These are phyloP conservation scores for Orientallactaga bullata DNA, from an alignment of 2,113 vertebrate species.

Conservation along the genomic window DNA sequence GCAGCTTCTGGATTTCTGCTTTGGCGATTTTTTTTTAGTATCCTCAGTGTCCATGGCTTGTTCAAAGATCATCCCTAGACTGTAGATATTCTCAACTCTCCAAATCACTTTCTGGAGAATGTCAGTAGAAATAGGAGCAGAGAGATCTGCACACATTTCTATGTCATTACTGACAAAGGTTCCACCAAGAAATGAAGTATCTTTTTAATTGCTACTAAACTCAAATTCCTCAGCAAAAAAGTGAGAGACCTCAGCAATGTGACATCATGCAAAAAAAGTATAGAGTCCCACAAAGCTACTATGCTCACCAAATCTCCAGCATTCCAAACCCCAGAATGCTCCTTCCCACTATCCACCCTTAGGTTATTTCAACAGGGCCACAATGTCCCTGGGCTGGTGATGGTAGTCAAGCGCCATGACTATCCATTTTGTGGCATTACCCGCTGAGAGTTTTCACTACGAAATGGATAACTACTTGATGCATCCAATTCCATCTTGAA, in stretches of 20 bases:
- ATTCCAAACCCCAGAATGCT: background rate
- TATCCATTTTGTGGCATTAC: background rate
- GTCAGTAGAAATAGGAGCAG: constrained; percentile 44
- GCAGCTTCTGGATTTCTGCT: too few relatives aligned
- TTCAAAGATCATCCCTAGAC: background rate
- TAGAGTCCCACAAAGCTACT: background rate
- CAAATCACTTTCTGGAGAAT: constrained; percentile 47
- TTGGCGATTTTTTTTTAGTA: too few relatives aligned
- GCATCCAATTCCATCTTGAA: background rate
- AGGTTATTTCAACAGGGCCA: background rate
- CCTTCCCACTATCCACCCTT: accelerated
- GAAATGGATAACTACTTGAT: background rate
- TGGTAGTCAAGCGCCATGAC: background rate
- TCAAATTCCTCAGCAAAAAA: background rate
- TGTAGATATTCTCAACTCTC: constrained; percentile 36
- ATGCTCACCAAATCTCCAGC: background rate
- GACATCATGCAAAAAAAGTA: background rate
- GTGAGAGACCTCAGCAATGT: background rate
- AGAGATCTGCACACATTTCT: background rate
- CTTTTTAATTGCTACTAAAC: background rate
- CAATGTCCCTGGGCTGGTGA: background rate
- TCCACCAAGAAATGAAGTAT: background rate
- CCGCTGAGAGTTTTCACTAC: background rate
- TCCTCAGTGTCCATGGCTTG: too few relatives aligned
- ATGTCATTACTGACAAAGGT: background rate